Evolutionary conservation across 2,888 invertebrate species (phyloP), one percentile per base, ranked within the genome.

Genomic region (Tribolium freemani): DNA sequence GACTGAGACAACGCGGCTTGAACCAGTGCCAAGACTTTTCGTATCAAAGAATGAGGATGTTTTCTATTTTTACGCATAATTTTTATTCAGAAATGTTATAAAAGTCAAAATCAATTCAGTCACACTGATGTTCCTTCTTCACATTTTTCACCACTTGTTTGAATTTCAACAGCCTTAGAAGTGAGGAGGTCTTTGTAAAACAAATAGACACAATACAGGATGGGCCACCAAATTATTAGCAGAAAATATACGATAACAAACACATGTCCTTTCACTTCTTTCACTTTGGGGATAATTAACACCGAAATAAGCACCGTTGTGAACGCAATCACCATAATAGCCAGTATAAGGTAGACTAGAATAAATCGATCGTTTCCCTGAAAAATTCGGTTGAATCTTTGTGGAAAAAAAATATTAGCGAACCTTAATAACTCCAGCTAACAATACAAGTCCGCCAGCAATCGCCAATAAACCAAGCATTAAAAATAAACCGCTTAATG

Each of bases 401-500:
- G 8, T 4, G 5, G 26, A 38, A 38, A n/a, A n/a, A 48, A n/a
- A n/a, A 48, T 8, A 8, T 48, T 13, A 8, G 11, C 60, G 21
- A 10, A 60, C 60, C 60, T 60, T 46, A 6, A 60, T 6, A 9
- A 60, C 60, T 46, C 60, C 60, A 1, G 46, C 44, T 8, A 60
- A 26, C 21, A 60, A 48, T 9, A 60, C 46, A 8, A 60, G 13
- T 21, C 60, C 60, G 11, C 60, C 60, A n/a, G 60, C 60, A 8
- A 60, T 26, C 21, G 48, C 48, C 26, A 60, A 30, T 48, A 60
- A 30, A 21, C 60, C 60, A 21, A 60, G 45, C 60, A 60, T 60
- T 60, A 60, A 60, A 60, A 60, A 60, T 60, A 60, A 60, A 60
- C 60, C 60, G 26, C 26, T 48, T 48, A 60, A 13, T 48, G 60